phyloP scores from a whole-genome alignment of 2,797 vertebrate genomes.

The Zenarchopterus dispar region DNA sequence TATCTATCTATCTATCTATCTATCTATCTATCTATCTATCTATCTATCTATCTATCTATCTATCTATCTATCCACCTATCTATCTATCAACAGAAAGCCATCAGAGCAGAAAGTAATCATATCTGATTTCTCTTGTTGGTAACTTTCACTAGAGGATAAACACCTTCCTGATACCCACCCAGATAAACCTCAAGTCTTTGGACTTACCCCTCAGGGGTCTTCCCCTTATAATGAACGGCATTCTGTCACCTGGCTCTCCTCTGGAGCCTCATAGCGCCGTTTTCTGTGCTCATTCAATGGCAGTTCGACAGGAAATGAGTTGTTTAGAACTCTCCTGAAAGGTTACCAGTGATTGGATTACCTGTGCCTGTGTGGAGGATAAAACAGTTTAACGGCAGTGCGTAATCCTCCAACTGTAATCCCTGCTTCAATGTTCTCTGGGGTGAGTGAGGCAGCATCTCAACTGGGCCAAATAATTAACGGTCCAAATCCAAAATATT shows the following conservation, averaged over 20 bases:
- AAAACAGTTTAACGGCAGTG: slow-evolving; percentile 85
- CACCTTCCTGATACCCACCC: not conserved
- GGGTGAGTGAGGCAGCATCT: slow-evolving; percentile 43
- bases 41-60: too few species aligned
- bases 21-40: too few species aligned
- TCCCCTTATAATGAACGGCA: slow-evolving; percentile 79
- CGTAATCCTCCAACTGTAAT: slow-evolving; percentile 93
- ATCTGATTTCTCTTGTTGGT: too few species aligned
- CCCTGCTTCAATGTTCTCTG: slow-evolving; percentile 68
- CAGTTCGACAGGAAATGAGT: slow-evolving; percentile 70
- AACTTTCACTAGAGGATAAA: slow-evolving; percentile 23
- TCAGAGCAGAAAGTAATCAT: not conserved
- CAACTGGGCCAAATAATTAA: not conserved
- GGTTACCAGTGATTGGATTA: slow-evolving; percentile 90
- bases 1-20: too few species aligned
- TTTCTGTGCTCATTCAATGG: slow-evolving; percentile 56
- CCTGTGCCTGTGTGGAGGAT: slow-evolving; percentile 86
- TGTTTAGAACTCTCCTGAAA: slow-evolving; percentile 74
- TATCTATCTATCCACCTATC: too few species aligned
- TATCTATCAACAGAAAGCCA: too few species aligned
- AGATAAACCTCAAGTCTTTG: not conserved
- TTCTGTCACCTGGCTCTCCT: slow-evolving; percentile 77
- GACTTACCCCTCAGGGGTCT: slow-evolving; percentile 78
- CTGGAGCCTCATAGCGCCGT: slow-evolving; percentile 62
- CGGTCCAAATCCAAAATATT: not conserved